Evolutionary conservation across 2,113 vertebrate genomes (phyloP).

Genomic region (Colossoma macropomum): DNA sequence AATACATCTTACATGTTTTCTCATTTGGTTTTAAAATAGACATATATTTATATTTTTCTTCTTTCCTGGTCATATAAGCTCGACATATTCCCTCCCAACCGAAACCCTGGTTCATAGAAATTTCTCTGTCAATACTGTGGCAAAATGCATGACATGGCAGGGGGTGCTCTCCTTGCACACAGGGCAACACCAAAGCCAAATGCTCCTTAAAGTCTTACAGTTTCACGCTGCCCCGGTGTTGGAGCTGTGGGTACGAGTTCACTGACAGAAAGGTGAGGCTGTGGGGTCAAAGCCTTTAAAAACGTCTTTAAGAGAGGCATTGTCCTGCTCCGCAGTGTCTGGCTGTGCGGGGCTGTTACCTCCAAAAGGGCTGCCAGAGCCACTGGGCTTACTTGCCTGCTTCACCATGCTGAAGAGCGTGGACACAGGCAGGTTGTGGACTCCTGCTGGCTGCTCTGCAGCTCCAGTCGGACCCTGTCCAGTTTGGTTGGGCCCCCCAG

Average conservation of each 20-base stretch:
- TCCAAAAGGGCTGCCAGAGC: constrained; percentile 84
- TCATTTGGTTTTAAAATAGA: constrained; percentile 79
- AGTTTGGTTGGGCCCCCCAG: constrained; percentile 36
- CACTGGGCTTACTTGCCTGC: constrained; percentile 77
- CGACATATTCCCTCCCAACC: constrained; percentile 48
- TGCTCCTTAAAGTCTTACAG: constrained; percentile 13
- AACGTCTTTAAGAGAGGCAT: constrained; percentile 92
- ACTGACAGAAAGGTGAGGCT: constrained; percentile 95
- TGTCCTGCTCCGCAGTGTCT: constrained; percentile 83
- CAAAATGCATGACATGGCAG: constrained; percentile 13
- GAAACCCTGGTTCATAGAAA: constrained; percentile 56
- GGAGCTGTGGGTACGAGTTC: constrained; percentile 50
- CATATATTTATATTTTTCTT: constrained; percentile 49
- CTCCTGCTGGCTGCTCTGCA: constrained; percentile 66
- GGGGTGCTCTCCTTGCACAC: not conserved
- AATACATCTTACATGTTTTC: constrained; percentile 62
- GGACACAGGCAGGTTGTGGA: constrained; percentile 89
- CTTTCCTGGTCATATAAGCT: constrained; percentile 11
- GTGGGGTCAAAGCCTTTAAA: constrained; percentile 98
- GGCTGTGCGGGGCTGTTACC: constrained; percentile 85
- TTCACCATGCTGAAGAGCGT: constrained; percentile 87
- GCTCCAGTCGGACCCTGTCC: constrained; percentile 55
- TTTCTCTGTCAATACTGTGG: constrained; percentile 66
- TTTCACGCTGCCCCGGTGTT: not conserved
- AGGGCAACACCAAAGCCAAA: not conserved